phyloP scores from a whole-genome alignment of 2,797 vertebrate genomes.

The Anomalospiza imberbis region DNA sequence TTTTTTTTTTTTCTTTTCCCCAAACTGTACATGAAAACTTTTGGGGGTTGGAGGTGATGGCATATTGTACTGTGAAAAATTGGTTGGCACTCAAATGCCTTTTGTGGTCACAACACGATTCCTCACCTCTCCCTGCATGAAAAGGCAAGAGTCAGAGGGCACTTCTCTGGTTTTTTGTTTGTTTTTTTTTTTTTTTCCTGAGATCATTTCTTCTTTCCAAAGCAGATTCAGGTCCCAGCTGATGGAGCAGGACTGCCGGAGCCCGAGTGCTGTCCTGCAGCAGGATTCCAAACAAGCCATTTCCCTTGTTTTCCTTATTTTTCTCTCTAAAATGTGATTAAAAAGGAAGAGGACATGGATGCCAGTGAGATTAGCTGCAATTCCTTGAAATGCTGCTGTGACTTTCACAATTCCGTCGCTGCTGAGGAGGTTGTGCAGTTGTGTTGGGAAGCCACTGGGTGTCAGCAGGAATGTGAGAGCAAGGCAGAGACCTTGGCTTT shows the following conservation, averaged over 20 bases:
- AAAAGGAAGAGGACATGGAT: not conserved
- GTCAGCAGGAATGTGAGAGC: slow-evolving; percentile 66
- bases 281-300: not conserved
- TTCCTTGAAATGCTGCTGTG: not conserved
- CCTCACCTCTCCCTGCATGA: not conserved
- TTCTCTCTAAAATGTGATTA: not conserved
- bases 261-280: rapidly evolving
- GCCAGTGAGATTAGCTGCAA: not conserved
- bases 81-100: not conserved
- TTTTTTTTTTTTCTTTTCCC: not conserved
- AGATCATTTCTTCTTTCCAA: not conserved
- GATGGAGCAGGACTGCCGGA: not conserved
- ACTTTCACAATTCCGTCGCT: rapidly evolving
- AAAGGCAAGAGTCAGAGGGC: not conserved
- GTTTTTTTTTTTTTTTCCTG: not conserved
- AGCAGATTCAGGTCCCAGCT: not conserved
- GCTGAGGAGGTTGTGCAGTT: not conserved
- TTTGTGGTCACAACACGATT: not conserved
- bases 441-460: slow-evolving; percentile 56
- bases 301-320: not conserved
- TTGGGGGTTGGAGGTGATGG: not conserved
- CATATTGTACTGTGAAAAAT: not conserved
- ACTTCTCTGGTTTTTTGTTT: not conserved
- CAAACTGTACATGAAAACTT: not conserved
- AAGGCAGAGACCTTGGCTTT: not conserved